Base-by-base conservation (phyloP, 2,888 invertebrate species). In the Anthoptus insignis region DNA sequence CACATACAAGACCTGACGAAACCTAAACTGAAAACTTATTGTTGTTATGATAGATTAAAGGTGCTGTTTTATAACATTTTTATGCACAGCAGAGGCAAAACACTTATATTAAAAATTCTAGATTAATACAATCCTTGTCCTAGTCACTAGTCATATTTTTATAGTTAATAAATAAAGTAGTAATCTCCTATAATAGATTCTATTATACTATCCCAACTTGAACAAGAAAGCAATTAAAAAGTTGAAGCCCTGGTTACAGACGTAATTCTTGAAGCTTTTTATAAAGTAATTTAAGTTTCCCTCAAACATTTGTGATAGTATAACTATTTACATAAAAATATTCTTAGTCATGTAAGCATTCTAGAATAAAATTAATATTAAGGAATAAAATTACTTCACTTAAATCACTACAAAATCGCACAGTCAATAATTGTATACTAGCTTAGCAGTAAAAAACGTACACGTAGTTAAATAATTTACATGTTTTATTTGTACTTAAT, bases 161-260 rank as follows among this genome's bases (percentile, higher is more conserved):
- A n/a, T 45, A 53, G 32, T 24, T 45, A 16, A 11, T 16, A 11
- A 39, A 8, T 19, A 16, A 9, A 13, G 29, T 27, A 24, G 4
- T 56, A 56, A 56, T 56, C 47, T 49, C 49, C 49, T 49, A 24
- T 42, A 61, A 47, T 29, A 52, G 42, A 67, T 60, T 63, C 47
- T 54, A 53, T 57, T 21, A 45, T 59, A 11, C 34, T 24, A 29
- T 57, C 37, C 21, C 32, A 53, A 32, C 53, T 53, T 61, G 42
- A 42, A 56, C 27, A 52, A 39, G 34, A 53, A 60, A 61, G 21
- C 34, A 53, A 61, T 61, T 61, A 61, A 45, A 60, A 61, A 61
- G 45, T 61, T 61, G 50, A 27, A 53, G 13, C 29, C 24, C 14
- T n/a, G 45, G 19, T 34, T 32, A 16, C 32, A 53, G 45, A 61